Evolutionary conservation across 1,140 invertebrate genomes (phyloP).

Genomic region (Apis cerana): DNA sequence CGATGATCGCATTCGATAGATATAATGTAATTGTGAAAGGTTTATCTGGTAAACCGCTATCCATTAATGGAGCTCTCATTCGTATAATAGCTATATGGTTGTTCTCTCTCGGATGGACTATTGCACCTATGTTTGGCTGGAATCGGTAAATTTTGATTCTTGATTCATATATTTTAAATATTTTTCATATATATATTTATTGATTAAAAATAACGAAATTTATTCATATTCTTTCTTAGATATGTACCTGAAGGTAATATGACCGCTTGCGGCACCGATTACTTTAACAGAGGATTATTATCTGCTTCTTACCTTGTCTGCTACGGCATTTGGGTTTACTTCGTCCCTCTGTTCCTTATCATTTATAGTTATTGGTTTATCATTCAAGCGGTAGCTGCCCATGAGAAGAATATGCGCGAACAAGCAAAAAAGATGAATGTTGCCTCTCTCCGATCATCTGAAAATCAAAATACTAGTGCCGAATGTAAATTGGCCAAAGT

Average conservation of each 20-base stretch:
- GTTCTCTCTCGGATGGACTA: conserved; percentile 85
- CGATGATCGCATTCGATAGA: conserved; percentile 90
- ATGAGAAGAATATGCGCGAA: conserved; percentile 91
- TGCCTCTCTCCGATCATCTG: conserved; percentile 87
- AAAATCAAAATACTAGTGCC: conserved; percentile 85
- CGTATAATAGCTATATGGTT: conserved; percentile 87
- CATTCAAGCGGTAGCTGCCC: conserved; percentile 88
- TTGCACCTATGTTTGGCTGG: conserved; percentile 90
- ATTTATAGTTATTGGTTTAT: conserved; percentile 91
- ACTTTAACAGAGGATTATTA: conserved; percentile 85
- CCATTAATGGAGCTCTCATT: conserved; percentile 85
- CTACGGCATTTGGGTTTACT: conserved; percentile 88
- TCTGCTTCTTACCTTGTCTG: conserved; percentile 86
- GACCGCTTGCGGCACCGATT: conserved; percentile 93
- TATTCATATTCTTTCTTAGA: conserved; percentile 74
- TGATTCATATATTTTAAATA: not conserved
- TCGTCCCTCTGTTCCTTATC: conserved; percentile 86
- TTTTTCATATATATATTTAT: not conserved
- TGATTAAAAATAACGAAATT: conserved; percentile 34
- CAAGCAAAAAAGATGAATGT: conserved; percentile 94
- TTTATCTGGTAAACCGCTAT: conserved; percentile 87
- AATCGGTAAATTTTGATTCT: conserved; percentile 83
- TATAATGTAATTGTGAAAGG: conserved; percentile 94
- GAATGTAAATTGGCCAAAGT: conserved; percentile 90
- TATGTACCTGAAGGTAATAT: conserved; percentile 95